Conservation (phyloP, 1,140 invertebrate genomes). For the Lasaia peninsularis region DNA sequence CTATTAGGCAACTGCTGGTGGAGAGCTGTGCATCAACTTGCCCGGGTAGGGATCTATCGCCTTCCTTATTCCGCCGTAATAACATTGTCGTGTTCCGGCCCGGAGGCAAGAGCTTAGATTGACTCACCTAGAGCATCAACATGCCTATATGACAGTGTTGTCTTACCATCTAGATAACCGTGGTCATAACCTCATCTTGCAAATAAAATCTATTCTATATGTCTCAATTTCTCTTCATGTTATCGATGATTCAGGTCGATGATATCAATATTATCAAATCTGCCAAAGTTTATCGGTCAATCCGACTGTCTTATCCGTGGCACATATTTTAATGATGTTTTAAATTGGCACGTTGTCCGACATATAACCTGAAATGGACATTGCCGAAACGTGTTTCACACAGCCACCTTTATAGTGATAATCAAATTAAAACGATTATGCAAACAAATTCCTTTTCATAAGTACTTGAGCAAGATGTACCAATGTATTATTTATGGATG, state of each 20-base stretch:
- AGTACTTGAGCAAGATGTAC: constrained; percentile 9
- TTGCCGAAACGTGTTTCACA: constrained; percentile 1
- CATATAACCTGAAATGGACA: constrained; percentile 1
- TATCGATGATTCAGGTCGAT: constrained; percentile 4
- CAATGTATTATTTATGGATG: constrained; percentile 10
- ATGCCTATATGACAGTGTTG: no score
- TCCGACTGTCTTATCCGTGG: constrained; percentile 4
- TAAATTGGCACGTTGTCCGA: neutral
- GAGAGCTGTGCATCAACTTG: no score
- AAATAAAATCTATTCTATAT: no score
- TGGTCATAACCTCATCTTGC: no score
- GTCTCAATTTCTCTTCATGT: neutral
- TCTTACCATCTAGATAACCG: no score
- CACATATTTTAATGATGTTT: constrained; percentile 7
- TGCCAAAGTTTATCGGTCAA: neutral
- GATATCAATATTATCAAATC: constrained; percentile 8
- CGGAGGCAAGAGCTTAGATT: no score
- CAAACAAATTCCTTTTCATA: constrained; percentile 2
- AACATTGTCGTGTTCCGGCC: no score
- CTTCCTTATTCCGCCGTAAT: no score
- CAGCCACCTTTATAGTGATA: neutral
- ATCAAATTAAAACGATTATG: constrained; percentile 8
- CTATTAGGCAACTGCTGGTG: no score
- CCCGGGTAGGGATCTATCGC: no score
- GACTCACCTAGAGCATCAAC: no score